Conservation (phyloP, 2,113 vertebrate species). For the Rhinichthys klamathensis region DNA sequence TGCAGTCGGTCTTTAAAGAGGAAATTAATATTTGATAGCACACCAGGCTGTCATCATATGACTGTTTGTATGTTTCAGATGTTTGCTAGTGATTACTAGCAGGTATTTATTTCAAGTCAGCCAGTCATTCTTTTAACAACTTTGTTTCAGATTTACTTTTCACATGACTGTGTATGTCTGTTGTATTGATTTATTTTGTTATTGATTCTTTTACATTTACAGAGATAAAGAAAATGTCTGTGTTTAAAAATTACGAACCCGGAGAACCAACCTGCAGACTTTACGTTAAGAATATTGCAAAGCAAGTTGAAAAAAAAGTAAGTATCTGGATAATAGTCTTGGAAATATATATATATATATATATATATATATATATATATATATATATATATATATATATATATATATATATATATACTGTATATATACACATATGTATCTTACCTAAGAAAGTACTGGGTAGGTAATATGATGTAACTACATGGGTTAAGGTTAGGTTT, state of each 20-base stretch:
- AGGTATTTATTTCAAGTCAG: not conserved
- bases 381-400: too few species aligned
- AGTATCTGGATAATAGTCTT: slow-evolving; percentile 43
- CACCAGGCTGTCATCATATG: not conserved
- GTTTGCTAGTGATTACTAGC: not conserved
- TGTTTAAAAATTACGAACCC: slow-evolving; percentile 94
- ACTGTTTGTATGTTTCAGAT: not conserved
- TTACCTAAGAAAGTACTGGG: too few species aligned
- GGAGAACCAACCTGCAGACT: slow-evolving; percentile 96
- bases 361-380: too few species aligned
- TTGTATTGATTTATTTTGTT: not conserved
- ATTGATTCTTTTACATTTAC: slow-evolving; percentile 37
- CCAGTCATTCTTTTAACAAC: not conserved
- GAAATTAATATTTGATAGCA: slow-evolving; percentile 35
- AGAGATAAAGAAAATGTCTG: slow-evolving; percentile 94
- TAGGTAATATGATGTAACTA: too few species aligned
- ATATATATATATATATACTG: too few species aligned
- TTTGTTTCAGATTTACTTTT: not conserved
- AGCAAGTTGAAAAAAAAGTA: slow-evolving; percentile 95
- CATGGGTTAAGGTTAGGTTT: too few species aligned
- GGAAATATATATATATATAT: too few species aligned
- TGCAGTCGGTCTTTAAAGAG: not conserved
- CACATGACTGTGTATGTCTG: slow-evolving; percentile 37
- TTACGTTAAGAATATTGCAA: slow-evolving; percentile 97
- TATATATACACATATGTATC: too few species aligned